Percentiles rank a stretch among this genome's conserved stretches.
These are phyloP conservation scores for Chaetops frenatus DNA, from an alignment of 2,113 vertebrate species.

Conservation along the genomic window DNA sequence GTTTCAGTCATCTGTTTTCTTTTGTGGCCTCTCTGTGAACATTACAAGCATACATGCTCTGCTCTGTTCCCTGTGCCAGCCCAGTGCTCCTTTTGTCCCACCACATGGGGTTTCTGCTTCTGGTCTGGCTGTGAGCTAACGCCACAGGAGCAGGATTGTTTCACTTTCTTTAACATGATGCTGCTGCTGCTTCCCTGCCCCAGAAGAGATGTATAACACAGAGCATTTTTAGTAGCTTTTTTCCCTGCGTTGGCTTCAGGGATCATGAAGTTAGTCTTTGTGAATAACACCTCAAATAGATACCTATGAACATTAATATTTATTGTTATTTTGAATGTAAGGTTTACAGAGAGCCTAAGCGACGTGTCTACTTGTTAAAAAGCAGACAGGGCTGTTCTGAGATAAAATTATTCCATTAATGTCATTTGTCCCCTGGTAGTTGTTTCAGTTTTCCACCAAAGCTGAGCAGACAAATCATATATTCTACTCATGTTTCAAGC, in stretches of 20 bases:
- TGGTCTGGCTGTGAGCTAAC: neutral
- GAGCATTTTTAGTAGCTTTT: neutral
- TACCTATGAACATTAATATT: neutral
- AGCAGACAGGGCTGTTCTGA: neutral
- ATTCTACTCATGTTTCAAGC: neutral
- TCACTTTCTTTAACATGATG: neutral
- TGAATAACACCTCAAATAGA: fast-evolving
- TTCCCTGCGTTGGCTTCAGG: neutral
- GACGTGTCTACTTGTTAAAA: neutral
- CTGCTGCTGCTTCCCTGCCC: neutral
- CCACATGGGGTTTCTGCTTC: neutral
- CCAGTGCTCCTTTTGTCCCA: neutral
- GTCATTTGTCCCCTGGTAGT: neutral
- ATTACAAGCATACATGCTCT: neutral
- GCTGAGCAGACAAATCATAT: neutral
- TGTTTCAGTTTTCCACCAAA: neutral
- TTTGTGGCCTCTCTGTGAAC: neutral
- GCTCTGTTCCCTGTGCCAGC: neutral
- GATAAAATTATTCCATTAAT: neutral
- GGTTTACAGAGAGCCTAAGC: neutral
- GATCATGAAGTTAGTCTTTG: neutral
- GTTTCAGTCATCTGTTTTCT: neutral
- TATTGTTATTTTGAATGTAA: neutral
- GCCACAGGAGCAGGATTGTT: neutral
- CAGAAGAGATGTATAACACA: neutral